Base-by-base conservation (phyloP, 2,888 invertebrate genomes). In the Dexiosoma caninum region DNA sequence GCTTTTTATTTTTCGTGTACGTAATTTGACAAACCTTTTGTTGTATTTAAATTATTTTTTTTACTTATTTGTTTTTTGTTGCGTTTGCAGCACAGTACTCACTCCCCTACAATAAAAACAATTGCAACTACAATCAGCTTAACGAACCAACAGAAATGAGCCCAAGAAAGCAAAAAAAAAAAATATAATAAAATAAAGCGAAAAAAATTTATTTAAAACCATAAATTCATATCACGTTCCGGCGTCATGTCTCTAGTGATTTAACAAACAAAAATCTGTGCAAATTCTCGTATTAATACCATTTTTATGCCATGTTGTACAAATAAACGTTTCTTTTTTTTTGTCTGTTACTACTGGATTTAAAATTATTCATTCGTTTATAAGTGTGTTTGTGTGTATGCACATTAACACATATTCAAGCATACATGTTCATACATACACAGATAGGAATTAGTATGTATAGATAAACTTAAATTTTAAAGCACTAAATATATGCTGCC, bases 171-270 rank as follows among this genome's bases (percentile, higher is more conserved):
- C n/a, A n/a, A n/a, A n/a, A n/a, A n/a, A n/a, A n/a, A n/a, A n/a
- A n/a, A n/a, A n/a, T n/a, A n/a, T n/a, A n/a, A n/a, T n/a, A n/a
- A n/a, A n/a, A n/a, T n/a, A n/a, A n/a, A n/a, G n/a, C n/a, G n/a
- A n/a, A 60, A 66, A 66, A 57, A 35, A 23, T 1, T 37, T 57
- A 79, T 64, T 74, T 74, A 79, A 74, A 74, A 64, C 64, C 74
- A 79, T 79, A 74, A 79, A 79, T 79, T 79, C 74, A 79, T 74
- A 79, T 79, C 79, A 79, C 79, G 79, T 74, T 74, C 74, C 64
- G 74, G 74, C 74, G 69, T 79, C 79, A 79, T 74, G 79, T 79
- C 79, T 74, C 74, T 74, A 64, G 79, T 70, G 79, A 69, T 74
- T 79, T 74, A 35, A 66, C 57, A 49, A 62, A 72, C 67, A 59